Evolutionary conservation across 2,113 vertebrate species (phyloP).

Genomic region (Nibea coibor): DNA sequence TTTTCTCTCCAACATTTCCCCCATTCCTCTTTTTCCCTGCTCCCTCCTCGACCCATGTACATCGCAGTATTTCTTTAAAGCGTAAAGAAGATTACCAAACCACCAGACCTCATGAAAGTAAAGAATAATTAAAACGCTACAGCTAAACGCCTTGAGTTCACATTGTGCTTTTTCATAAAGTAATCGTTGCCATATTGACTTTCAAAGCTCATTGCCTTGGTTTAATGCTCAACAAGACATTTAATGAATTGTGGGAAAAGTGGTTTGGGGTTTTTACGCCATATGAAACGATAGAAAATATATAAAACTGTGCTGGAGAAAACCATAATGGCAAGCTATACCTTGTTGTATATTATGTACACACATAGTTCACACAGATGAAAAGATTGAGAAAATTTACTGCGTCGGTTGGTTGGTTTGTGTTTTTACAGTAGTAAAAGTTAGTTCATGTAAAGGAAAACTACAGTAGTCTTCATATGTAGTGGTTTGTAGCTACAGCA

Average conservation of each 20-base stretch:
- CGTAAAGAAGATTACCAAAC: slow-evolving; percentile 62
- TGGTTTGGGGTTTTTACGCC: slow-evolving; percentile 46
- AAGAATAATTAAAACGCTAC: slow-evolving; percentile 65
- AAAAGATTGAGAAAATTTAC: slow-evolving; percentile 45
- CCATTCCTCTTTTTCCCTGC: slow-evolving; percentile 22
- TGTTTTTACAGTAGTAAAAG: slow-evolving; percentile 55
- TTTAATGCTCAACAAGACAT: slow-evolving; percentile 69
- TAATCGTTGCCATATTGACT: slow-evolving; percentile 64
- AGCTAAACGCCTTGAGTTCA: slow-evolving; percentile 53
- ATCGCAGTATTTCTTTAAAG: slow-evolving; percentile 33
- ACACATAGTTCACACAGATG: slow-evolving; percentile 28
- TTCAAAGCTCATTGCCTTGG: slow-evolving; percentile 55
- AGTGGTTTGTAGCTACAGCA: slow-evolving; percentile 42
- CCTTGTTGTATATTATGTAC: slow-evolving; percentile 45
- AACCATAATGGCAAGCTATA: slow-evolving; percentile 56
- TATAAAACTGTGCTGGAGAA: slow-evolving; percentile 36
- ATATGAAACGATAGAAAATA: slow-evolving; percentile 65
- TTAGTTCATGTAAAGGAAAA: slow-evolving; percentile 52
- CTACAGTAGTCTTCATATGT: slow-evolving; percentile 34
- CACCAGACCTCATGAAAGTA: slow-evolving; percentile 75
- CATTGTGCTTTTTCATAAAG: slow-evolving; percentile 60
- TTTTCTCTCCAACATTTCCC: slow-evolving; percentile 42
- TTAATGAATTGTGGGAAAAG: slow-evolving; percentile 69
- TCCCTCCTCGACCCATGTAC: slow-evolving; percentile 13
- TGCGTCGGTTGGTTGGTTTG: slow-evolving; percentile 29